phyloP scores from a whole-genome alignment of 2,113 vertebrate species.

The Xenopus tropicalis region DNA sequence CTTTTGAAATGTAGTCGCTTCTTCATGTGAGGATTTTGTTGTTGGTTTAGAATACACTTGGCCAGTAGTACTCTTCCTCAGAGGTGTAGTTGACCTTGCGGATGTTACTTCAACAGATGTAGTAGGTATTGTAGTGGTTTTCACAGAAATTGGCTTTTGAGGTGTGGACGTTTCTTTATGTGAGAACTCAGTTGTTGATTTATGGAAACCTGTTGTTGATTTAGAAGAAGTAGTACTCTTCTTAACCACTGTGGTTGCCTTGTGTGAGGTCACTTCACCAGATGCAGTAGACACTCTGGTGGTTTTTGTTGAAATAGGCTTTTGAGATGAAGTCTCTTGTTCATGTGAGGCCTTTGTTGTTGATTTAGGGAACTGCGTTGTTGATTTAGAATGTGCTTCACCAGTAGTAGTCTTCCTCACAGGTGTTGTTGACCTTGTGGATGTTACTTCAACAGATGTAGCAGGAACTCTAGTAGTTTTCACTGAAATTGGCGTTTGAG shows the following conservation, averaged over 20 bases:
- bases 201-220: too few species aligned
- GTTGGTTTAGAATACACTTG: too few species aligned
- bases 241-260: too few species aligned
- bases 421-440: background rate
- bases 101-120: background rate
- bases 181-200: too few species aligned
- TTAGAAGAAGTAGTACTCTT: too few species aligned
- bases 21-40: too few species aligned
- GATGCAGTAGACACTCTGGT: background rate
- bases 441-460: background rate
- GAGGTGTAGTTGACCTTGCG: background rate
- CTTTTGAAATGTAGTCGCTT: background rate
- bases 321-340: too few species aligned
- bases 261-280: slow-evolving; percentile 5
- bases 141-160: background rate
- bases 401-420: too few species aligned
- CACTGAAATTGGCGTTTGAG: background rate
- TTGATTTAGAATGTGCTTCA: too few species aligned
- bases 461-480: background rate
- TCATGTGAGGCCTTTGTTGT: too few species aligned
- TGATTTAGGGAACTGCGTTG: too few species aligned
- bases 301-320: background rate
- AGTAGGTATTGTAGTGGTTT: background rate
- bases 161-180: background rate
- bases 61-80: too few species aligned